Base-by-base conservation (phyloP, 2,113 vertebrate genomes). In the Entosphenus tridentatus region DNA sequence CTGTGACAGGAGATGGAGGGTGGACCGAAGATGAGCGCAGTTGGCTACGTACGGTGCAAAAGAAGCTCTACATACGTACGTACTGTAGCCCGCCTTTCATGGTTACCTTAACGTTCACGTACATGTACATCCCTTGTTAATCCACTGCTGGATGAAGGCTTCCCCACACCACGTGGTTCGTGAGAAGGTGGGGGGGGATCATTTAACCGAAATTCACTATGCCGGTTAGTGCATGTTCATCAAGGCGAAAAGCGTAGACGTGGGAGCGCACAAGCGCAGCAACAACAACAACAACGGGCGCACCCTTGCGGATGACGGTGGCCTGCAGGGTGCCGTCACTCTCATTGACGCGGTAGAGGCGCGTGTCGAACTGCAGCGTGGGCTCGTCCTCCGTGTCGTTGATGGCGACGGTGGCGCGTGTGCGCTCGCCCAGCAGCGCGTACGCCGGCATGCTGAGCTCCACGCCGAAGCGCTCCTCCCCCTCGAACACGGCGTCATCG, bases 361-460 rank as follows among this genome's bases (percentile, higher is more conserved):
- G 89, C 80, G 84, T 87, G 73, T 85, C 79, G 0, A 98, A 98
- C 80, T 95, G 85, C 75, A 98, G 77, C 0, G 81, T 86, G 56
- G 93, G 89, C 68, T 96, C 86, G 0, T 98, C 93, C 75, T 98
- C 92, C 0, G 81, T 74, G 79, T 98, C 92, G 0, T 74, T 79
- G 77, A 98, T 84, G 76, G 83, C 78, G 74, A 95, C 82, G 0
- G 76, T 75, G 68, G 86, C 83, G 0, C 72, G 80, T 2, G 83
- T 87, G 78, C 83, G 68, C 0, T 75, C 77, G 2, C 92, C 92
- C 73, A 98, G 81, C 67, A 98, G 80, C 3, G 92, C 87, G 0
- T 95, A 98, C 2, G 85, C 92, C 0, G 93, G 89, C 86, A 88
- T 84, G 79, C 88, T 92, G 70, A 98, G 86, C 78, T 95, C 89